These are phyloP conservation scores for Cervus canadensis DNA, from an alignment of 2,113 vertebrate species.

Conservation along the genomic window DNA sequence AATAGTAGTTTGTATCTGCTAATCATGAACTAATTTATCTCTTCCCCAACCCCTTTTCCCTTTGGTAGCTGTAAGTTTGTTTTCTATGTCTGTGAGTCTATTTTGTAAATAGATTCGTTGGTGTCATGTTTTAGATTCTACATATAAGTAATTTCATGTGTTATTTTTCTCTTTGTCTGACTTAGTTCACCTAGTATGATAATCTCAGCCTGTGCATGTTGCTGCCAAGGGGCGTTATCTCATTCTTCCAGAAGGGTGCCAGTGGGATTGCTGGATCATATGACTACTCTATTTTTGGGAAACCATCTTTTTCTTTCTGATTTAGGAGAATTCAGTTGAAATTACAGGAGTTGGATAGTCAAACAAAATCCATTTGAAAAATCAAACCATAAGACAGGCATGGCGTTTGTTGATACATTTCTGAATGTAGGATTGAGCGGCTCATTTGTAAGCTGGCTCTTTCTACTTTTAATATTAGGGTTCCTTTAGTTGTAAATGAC, in stretches of 20 bases:
- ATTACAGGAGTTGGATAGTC: background rate
- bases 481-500: background rate
- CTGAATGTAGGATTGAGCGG: background rate
- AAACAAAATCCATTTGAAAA: background rate
- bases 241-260: background rate
- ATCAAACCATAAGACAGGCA: background rate
- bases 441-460: background rate
- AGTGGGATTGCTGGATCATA: background rate
- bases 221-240: background rate
- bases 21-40: background rate
- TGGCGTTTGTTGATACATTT: background rate
- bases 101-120: background rate
- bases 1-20: background rate
- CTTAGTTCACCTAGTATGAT: background rate
- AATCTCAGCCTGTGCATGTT: background rate
- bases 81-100: background rate
- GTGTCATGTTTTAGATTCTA: background rate
- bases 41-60: background rate
- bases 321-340: background rate
- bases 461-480: background rate
- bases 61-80: background rate
- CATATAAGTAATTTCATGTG: background rate
- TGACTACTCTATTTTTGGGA: background rate
- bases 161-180: background rate
- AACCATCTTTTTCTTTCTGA: background rate